Percentiles rank a stretch among this genome's conserved stretches.
Evolutionary conservation across 2,797 vertebrate genomes (phyloP).

Genomic region (Furcifer pardalis): DNA sequence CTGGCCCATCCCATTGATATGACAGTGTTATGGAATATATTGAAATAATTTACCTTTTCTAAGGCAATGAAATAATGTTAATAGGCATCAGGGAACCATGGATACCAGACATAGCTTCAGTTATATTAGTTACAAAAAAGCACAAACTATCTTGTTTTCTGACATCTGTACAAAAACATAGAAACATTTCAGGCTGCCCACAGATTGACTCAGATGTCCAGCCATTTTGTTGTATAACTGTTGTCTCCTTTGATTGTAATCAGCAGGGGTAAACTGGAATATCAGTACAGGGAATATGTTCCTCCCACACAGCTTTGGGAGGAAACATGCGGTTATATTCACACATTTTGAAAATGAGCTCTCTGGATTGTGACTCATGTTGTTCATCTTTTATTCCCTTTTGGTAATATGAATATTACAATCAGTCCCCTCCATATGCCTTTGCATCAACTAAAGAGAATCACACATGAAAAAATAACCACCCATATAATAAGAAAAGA

Average conservation of each 20-base stretch:
- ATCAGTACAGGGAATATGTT: neutral
- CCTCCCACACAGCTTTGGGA: slow-evolving; percentile 4
- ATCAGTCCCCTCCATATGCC: neutral
- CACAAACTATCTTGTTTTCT: slow-evolving; percentile 1
- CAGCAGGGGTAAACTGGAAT: neutral
- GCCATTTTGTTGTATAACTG: slow-evolving; percentile 1
- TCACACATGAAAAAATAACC: neutral
- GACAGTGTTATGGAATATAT: neutral
- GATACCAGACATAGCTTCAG: neutral
- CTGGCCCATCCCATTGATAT: neutral
- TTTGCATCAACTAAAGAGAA: slow-evolving; percentile 15
- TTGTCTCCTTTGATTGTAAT: slow-evolving; percentile 7
- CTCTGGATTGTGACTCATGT: slow-evolving; percentile 22
- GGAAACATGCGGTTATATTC: neutral
- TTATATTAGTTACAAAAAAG: neutral
- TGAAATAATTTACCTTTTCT: neutral
- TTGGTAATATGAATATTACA: slow-evolving; percentile 1
- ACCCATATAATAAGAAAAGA: slow-evolving; percentile 24
- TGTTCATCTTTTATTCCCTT: slow-evolving; percentile 22
- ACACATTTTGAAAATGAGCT: slow-evolving; percentile 19
- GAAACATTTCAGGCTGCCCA: neutral
- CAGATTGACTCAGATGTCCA: neutral
- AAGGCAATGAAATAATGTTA: neutral
- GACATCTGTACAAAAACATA: neutral
- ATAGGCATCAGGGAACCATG: neutral